Evolutionary conservation across 1,140 invertebrate species (phyloP), one percentile per base, ranked within the genome.

Genomic region (Zophobas atratus): DNA sequence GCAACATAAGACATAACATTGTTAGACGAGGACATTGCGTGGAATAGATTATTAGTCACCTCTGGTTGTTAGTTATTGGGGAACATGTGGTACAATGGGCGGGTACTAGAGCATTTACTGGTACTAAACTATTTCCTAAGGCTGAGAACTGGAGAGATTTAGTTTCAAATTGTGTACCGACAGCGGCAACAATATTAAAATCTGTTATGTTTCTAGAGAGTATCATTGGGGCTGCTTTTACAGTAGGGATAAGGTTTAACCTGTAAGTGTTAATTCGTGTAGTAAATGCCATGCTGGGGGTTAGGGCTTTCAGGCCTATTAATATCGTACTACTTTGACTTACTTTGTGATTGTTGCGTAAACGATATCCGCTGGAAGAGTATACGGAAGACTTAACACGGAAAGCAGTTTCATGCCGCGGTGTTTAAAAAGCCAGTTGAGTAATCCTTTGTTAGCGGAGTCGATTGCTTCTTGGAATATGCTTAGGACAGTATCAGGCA

Each of bases 391-490:
- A 70, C 93, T 93, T 6, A 98, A 87, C 1, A 96, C 86, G 0
- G 94, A 94, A 0, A 97, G 85, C 43, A 96, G 86, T 80, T 95
- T 93, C 85, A 97, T 91, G 39, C 94, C 93, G 78, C 91, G 89
- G 81, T 95, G 93, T 81, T 94, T 93, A 85, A 96, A 96, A 34
- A 98, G 86, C 94, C 96, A 97, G 87, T 96, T 97, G 39, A 96
- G 89, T 38, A 98, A 85, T 8, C 96, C 96, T 85, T 94, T 95
- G 85, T 98, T 98, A 0, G 96, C 95, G 0, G 94, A 92, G 82
- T 97, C 95, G 79, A 97, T 97, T 0, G 96, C 96, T 84, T 96
- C 94, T 90, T 98, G 95, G 85, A 98, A 95, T 83, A 96, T 92
- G 79, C 91, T 92, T 86, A 95, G 89, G 35, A 97, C 93, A 0